These are phyloP conservation scores for Peromyscus californicus DNA, from an alignment of 2,113 vertebrate species.

Conservation along the genomic window DNA sequence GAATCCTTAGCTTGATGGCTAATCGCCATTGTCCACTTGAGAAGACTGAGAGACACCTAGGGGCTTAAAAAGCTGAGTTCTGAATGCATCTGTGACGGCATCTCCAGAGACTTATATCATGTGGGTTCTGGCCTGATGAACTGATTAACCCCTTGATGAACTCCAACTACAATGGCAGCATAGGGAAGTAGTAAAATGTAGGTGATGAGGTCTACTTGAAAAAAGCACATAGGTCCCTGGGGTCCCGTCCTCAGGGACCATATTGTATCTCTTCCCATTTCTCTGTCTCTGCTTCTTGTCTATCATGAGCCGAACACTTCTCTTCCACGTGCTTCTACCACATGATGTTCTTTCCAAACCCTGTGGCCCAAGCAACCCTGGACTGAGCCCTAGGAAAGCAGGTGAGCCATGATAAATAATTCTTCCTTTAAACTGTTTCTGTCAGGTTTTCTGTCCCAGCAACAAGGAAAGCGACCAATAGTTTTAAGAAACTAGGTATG, in stretches of 20 bases:
- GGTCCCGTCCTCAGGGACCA: background rate
- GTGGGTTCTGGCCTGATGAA: background rate
- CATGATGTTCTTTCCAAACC: background rate
- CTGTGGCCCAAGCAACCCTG: background rate
- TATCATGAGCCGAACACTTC: background rate
- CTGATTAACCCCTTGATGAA: background rate
- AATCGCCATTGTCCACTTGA: background rate
- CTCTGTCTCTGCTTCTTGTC: background rate
- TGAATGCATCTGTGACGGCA: background rate
- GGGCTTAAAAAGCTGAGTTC: background rate
- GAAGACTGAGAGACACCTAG: background rate
- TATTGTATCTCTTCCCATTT: background rate
- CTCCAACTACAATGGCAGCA: background rate
- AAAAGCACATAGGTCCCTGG: too few relatives aligned
- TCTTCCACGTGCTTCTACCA: background rate
- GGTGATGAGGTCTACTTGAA: background rate
- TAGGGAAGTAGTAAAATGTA: background rate
- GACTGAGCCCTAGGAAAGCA: background rate
- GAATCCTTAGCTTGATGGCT: background rate
- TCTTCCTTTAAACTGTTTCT: background rate
- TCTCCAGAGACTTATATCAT: background rate
- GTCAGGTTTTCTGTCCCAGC: background rate
- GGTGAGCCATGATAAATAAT: background rate
- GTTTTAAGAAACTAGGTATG: background rate
- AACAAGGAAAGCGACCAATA: background rate